Evolutionary conservation across 2,888 invertebrate genomes (phyloP).

Genomic region (Drosophila setosimentum): DNA sequence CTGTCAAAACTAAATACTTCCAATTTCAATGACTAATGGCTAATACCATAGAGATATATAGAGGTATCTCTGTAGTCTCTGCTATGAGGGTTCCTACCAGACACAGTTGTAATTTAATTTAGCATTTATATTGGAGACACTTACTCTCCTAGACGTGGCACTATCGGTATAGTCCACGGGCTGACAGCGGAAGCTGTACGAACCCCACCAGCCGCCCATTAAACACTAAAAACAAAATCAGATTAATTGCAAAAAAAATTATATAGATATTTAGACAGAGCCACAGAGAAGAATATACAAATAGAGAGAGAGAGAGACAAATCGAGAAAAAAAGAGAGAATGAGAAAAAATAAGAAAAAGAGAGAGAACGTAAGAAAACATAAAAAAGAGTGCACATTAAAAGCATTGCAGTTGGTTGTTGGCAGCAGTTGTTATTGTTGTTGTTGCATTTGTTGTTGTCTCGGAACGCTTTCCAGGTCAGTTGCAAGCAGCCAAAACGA

Average conservation of each 20-base stretch:
- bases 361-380: slow-evolving; percentile 46
- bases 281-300: too few relatives aligned
- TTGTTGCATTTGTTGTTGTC: slow-evolving; percentile 17
- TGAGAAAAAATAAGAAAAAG: slow-evolving; percentile 50
- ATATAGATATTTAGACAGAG: slow-evolving; percentile 1
- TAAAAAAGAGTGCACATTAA: slow-evolving; percentile 47
- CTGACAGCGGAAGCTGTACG: slow-evolving; percentile 95
- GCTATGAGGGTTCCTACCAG: slow-evolving; percentile 6
- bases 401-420: slow-evolving; percentile 23
- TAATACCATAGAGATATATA: not conserved
- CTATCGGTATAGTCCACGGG: slow-evolving; percentile 95
- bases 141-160: slow-evolving; percentile 93
- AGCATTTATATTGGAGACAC: slow-evolving; percentile 82
- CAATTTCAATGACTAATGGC: slow-evolving; percentile 16
- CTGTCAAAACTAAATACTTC: slow-evolving; percentile 11
- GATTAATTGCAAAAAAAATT: slow-evolving; percentile 72
- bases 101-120: slow-evolving; percentile 23
- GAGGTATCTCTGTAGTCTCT: not conserved
- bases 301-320: not conserved
- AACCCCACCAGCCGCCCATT: slow-evolving; percentile 95
- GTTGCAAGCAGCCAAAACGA: slow-evolving; percentile 53
- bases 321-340: slow-evolving; percentile 5
- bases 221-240: slow-evolving; percentile 88
- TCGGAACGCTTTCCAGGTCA: slow-evolving; percentile 39
- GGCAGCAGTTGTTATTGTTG: slow-evolving; percentile 1